A percentile compares a stretch with the other conserved stretches of the same genome.
Conservation (phyloP, 2,888 invertebrate species). For the Choristoneura rosaceana region DNA sequence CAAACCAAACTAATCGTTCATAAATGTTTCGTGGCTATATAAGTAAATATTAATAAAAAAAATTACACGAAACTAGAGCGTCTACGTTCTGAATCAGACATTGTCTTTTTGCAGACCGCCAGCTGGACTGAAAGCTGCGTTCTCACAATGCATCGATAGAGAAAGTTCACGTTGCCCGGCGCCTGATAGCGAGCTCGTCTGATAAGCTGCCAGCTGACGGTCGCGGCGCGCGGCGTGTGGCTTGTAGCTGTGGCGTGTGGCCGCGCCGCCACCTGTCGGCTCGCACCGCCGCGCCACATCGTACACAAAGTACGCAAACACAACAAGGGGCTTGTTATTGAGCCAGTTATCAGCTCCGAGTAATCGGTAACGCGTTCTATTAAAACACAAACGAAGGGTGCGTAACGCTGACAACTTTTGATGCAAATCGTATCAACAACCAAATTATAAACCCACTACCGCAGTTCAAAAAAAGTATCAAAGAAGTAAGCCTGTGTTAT, state of each 20-base stretch:
- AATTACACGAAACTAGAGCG: background rate
- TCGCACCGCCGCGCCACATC: constrained; percentile 9
- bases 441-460: background rate
- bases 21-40: too few relatives aligned
- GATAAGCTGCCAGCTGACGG: constrained; percentile 2
- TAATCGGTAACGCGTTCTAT: constrained; percentile 11
- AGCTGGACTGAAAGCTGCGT: constrained; percentile 32
- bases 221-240: background rate
- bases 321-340: constrained; percentile 17
- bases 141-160: constrained; percentile 15
- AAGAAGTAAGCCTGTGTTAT: constrained; percentile 1
- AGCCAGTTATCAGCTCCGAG: constrained; percentile 23
- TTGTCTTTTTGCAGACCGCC: background rate
- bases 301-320: background rate
- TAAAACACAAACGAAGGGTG: constrained; percentile 10
- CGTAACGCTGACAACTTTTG: background rate
- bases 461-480: constrained; percentile 3
- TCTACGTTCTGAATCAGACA: background rate
- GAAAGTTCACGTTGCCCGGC: background rate
- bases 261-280: constrained; percentile 22
- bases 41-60: background rate
- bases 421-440: constrained; percentile 8
- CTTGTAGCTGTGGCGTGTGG: too few relatives aligned
- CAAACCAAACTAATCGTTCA: too few relatives aligned
- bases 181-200: constrained; percentile 6